These are phyloP conservation scores for Clinocottus analis DNA, from an alignment of 2,113 vertebrate genomes.

Conservation along the genomic window DNA sequence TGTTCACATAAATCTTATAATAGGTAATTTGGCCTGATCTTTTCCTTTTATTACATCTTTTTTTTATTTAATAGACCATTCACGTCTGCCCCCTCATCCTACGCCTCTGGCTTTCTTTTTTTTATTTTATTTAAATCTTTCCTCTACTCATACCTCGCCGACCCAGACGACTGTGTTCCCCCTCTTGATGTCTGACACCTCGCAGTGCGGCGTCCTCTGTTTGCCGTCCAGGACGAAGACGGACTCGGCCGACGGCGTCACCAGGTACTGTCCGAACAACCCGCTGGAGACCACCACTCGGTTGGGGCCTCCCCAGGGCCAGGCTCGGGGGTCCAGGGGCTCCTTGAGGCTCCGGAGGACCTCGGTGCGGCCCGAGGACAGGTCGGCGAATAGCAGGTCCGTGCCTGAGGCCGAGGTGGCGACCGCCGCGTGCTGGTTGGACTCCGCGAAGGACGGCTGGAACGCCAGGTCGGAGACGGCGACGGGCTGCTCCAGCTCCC, in stretches of 20 bases:
- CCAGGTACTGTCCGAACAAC: slow-evolving; percentile 93
- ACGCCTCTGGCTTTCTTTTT: slow-evolving; percentile 19
- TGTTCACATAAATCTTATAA: slow-evolving; percentile 73
- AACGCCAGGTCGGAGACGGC: slow-evolving; percentile 89
- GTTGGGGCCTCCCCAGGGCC: slow-evolving; percentile 88
- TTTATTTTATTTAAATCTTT: neutral
- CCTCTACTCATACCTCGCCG: slow-evolving; percentile 91
- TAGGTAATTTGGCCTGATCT: slow-evolving; percentile 73
- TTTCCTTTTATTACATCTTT: slow-evolving; percentile 33
- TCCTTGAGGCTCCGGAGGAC: slow-evolving; percentile 88
- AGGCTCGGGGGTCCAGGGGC: slow-evolving; percentile 81
- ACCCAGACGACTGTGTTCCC: slow-evolving; percentile 95
- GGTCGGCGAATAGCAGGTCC: slow-evolving; percentile 89
- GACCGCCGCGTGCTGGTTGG: slow-evolving; percentile 88
- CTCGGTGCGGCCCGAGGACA: slow-evolving; percentile 86
- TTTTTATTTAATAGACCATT: slow-evolving; percentile 8
- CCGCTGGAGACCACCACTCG: slow-evolving; percentile 91
- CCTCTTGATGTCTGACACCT: slow-evolving; percentile 90
- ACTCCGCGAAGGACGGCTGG: slow-evolving; percentile 90
- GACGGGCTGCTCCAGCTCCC: slow-evolving; percentile 75
- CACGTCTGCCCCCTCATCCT: slow-evolving; percentile 26
- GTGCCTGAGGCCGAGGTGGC: slow-evolving; percentile 86
- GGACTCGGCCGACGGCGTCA: slow-evolving; percentile 89
- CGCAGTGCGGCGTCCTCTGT: slow-evolving; percentile 89
- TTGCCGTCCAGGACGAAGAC: slow-evolving; percentile 92